Evolutionary conservation across 1,140 invertebrate species (phyloP).

Genomic region (Drosophila melanogaster): Release_6_plus_ISO1_MT NT_037436.4:10616501-10617000

Average conservation of each 20-base stretch:
- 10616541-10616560: slow-evolving; percentile 16
- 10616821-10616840: slow-evolving; percentile 54
- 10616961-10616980: slow-evolving; percentile 63
- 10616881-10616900: slow-evolving; percentile 54
- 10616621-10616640: slow-evolving; percentile 69
- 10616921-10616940: slow-evolving; percentile 67
- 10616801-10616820: slow-evolving; percentile 31
- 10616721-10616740: slow-evolving; percentile 73
- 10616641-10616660: not conserved
- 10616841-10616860: not conserved
- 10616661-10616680: slow-evolving; percentile 50
- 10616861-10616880: slow-evolving; percentile 5
- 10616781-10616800: slow-evolving; percentile 74
- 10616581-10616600: slow-evolving; percentile 82
- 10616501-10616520: slow-evolving; percentile 80
- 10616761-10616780: slow-evolving; percentile 67
- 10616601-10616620: slow-evolving; percentile 76
- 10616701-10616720: slow-evolving; percentile 61
- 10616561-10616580: slow-evolving; percentile 60
- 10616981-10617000: slow-evolving; percentile 8
- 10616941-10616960: slow-evolving; percentile 78
- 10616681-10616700: slow-evolving; percentile 78
- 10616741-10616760: slow-evolving; percentile 51
- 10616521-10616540: slow-evolving; percentile 14
- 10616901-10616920: slow-evolving; percentile 74